Conservation (phyloP, 2,113 vertebrate species). For the Notiomystis cincta region DNA sequence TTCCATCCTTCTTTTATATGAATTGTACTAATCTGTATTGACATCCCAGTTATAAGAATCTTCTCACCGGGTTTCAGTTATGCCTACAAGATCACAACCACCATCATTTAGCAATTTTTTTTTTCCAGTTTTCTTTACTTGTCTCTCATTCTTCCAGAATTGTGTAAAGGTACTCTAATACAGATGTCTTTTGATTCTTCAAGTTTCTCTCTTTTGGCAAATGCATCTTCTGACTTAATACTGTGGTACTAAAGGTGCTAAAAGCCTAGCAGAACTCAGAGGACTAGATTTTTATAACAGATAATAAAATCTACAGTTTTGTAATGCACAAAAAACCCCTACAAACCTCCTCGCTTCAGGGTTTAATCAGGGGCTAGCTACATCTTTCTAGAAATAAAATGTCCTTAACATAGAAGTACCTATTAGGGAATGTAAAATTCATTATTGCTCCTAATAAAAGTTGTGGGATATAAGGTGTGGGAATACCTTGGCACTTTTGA, state of each 20-base stretch:
- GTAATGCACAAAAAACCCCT: accelerated
- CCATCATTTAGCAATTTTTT: neutral
- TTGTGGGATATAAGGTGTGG: neutral
- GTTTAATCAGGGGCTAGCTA: neutral
- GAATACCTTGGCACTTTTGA: neutral
- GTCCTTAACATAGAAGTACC: neutral
- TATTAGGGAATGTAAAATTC: neutral
- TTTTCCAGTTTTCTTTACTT: neutral
- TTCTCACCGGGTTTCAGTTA: neutral
- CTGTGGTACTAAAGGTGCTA: neutral
- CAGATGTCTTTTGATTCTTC: neutral
- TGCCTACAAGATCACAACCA: neutral
- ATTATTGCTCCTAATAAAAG: neutral
- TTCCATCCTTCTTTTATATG: neutral
- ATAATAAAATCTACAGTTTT: neutral
- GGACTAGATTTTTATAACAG: neutral
- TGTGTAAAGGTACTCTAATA: neutral
- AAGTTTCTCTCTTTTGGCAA: neutral
- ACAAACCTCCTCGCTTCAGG: neutral
- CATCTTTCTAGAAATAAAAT: neutral
- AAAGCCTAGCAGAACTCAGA: neutral
- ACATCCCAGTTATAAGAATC: neutral
- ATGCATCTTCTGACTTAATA: neutral
- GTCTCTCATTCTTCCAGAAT: neutral
- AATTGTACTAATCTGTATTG: constrained; percentile 16